Conservation (phyloP, 2,113 vertebrate genomes). For the Nicator chloris region DNA sequence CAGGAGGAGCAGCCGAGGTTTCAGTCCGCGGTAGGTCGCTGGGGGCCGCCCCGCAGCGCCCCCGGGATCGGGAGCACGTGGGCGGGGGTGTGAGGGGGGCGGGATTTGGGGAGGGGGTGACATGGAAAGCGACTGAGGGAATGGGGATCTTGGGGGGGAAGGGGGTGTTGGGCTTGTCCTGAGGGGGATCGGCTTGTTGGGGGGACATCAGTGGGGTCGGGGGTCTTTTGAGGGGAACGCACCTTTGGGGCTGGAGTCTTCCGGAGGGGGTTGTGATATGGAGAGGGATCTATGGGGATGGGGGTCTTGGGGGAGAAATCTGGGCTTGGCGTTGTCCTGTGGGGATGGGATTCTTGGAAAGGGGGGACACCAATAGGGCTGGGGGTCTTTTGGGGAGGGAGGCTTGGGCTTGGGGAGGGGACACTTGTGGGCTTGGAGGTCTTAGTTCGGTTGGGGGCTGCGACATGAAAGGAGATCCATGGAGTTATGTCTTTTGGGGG, state of each 20-base stretch:
- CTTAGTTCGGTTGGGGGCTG: not conserved
- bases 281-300: not conserved
- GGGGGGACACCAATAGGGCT: no score
- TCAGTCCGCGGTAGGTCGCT: constrained; percentile 72
- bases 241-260: not conserved
- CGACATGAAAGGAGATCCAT: not conserved
- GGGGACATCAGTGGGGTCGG: not conserved
- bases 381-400: not conserved
- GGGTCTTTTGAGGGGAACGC: not conserved
- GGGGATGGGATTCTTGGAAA: not conserved
- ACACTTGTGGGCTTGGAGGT: not conserved
- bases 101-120: not conserved
- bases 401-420: not conserved
- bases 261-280: not conserved
- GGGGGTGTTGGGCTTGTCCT: not conserved
- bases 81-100: not conserved
- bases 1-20: constrained; percentile 78
- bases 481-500: not conserved
- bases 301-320: not conserved
- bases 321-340: not conserved
- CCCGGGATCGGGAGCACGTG: constrained; percentile 18
- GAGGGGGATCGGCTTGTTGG: not conserved
- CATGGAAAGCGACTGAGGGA: not conserved
- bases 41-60: not conserved
- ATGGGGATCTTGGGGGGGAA: not conserved